Conservation (phyloP, 2,113 vertebrate species). For the Urocolius indicus region DNA sequence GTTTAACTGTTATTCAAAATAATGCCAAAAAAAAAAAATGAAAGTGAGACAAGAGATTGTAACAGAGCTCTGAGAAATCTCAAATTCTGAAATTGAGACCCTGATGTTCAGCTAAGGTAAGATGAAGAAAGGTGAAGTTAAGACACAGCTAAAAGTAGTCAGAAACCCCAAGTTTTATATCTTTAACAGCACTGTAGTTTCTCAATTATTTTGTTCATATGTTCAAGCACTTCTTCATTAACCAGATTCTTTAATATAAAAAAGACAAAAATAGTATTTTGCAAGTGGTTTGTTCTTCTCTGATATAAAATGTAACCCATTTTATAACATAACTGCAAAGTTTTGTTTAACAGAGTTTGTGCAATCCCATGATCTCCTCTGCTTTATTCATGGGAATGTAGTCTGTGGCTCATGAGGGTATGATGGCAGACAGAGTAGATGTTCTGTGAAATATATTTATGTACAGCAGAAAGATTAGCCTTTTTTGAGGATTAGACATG, state of each 20-base stretch:
- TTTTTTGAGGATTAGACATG: neutral
- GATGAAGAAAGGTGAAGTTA: neutral
- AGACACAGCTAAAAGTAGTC: neutral
- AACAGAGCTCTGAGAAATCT: neutral
- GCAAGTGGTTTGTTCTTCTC: neutral
- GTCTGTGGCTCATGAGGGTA: neutral
- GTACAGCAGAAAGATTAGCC: neutral
- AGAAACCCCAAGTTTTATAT: neutral
- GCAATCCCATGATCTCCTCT: neutral
- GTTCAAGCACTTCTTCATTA: neutral
- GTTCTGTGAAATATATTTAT: neutral
- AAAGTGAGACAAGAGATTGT: neutral
- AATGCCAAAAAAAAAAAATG: neutral
- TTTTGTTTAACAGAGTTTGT: neutral
- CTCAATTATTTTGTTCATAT: neutral
- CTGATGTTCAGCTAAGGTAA: neutral
- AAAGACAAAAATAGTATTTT: neutral
- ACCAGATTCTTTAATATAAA: neutral
- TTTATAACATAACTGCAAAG: neutral
- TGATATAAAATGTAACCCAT: neutral
- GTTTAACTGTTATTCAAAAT: neutral
- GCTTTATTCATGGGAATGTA: neutral
- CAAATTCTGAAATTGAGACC: neutral
- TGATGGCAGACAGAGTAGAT: neutral
- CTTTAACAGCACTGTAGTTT: neutral